A percentile compares a stretch with the other conserved stretches of the same genome.
Conservation (phyloP, 2,797 vertebrate species). For the Manis javanica region DNA sequence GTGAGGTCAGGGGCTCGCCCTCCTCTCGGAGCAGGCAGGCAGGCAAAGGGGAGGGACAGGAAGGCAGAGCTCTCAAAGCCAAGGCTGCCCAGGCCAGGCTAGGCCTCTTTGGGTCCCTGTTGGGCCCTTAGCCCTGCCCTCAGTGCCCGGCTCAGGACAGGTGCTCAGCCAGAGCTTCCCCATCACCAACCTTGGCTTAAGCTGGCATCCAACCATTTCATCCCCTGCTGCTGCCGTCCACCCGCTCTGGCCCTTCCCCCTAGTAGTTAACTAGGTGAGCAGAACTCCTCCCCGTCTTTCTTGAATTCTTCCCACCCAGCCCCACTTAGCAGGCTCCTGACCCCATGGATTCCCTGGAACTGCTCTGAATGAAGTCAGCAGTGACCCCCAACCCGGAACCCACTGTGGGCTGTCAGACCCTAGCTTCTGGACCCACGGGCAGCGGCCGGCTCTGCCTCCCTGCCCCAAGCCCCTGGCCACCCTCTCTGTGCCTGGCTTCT, state of each 20-base stretch:
- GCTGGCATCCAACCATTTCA: accelerated
- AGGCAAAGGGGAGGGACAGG: neutral
- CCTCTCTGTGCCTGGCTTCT: neutral
- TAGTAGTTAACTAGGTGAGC: neutral
- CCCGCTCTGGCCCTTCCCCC: too few relatives aligned
- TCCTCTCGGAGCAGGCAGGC: neutral
- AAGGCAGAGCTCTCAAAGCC: accelerated
- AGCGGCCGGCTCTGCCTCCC: accelerated
- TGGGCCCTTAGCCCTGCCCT: neutral
- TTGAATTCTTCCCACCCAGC: too few relatives aligned
- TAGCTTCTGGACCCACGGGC: accelerated
- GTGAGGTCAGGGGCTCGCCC: accelerated
- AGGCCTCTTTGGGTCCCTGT: accelerated
- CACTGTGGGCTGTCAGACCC: accelerated
- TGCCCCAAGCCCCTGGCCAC: too few relatives aligned
- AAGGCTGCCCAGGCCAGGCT: accelerated
- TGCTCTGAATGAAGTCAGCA: neutral
- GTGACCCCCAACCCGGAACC: neutral
- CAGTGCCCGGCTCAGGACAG: accelerated
- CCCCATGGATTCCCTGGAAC: neutral
- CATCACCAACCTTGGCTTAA: accelerated
- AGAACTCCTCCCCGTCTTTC: neutral
- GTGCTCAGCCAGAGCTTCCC: accelerated
- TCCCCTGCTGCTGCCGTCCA: neutral
- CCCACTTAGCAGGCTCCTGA: neutral